Evolutionary conservation across 2,888 invertebrate genomes (phyloP).

Genomic region (Eucera pruinosa): DNA sequence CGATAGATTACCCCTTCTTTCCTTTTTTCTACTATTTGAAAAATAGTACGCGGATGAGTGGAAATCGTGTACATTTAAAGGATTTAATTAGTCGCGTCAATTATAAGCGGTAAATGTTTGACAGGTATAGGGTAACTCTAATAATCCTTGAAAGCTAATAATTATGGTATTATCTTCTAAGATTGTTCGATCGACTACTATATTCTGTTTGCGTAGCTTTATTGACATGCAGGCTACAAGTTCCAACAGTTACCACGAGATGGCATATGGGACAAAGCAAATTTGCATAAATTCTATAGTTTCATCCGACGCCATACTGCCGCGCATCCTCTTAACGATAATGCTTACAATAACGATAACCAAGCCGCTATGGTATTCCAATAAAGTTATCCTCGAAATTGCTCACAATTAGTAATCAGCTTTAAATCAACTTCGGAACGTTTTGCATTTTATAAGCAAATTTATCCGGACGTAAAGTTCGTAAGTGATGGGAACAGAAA

Average conservation of each 20-base stretch:
- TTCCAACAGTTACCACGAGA: conserved; percentile 26
- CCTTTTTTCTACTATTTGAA: background rate
- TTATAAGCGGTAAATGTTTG: background rate
- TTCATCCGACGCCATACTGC: background rate
- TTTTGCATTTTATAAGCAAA: background rate
- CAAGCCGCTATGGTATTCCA: background rate
- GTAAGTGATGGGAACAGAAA: background rate
- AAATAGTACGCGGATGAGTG: too few relatives aligned
- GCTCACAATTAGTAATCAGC: background rate
- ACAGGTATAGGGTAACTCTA: background rate
- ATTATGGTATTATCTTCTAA: background rate
- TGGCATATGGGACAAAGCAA: conserved; percentile 23
- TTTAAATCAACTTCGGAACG: background rate
- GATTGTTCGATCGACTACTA: conserved; percentile 1
- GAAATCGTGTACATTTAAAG: background rate
- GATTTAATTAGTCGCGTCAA: background rate
- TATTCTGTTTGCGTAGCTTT: conserved; percentile 31
- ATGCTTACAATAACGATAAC: conserved; percentile 26
- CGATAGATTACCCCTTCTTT: background rate
- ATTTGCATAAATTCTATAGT: conserved; percentile 32
- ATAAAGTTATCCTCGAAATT: conserved; percentile 2
- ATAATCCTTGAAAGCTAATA: background rate
- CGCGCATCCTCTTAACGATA: conserved; percentile 14
- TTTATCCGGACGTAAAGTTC: background rate
- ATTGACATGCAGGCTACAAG: conserved; percentile 33